Percentiles rank a stretch among this genome's conserved stretches.
Conservation (phyloP, 1,140 invertebrate genomes). For the Drosophila funebris region DNA sequence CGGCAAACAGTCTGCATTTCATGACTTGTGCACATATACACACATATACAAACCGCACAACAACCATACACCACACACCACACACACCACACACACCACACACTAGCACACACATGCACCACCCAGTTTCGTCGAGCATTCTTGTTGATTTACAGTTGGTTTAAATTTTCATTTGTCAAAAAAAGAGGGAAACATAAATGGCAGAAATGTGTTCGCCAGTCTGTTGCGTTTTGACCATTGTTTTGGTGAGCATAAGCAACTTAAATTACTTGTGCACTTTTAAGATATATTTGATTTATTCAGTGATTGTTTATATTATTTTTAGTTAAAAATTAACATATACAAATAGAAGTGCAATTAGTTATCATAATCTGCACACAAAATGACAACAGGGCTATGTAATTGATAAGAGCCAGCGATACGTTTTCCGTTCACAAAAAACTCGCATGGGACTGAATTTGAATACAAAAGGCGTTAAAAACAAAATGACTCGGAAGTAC, state of each 20-base stretch:
- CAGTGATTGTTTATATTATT: not conserved
- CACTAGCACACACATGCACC: not conserved
- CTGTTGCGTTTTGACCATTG: not conserved
- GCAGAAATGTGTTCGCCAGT: conserved; percentile 40
- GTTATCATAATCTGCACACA: no score
- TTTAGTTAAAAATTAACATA: no score
- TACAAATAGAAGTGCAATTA: no score
- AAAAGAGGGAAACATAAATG: not conserved
- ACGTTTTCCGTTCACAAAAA: not conserved
- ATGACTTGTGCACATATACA: conserved; percentile 33
- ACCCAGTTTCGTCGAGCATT: not conserved
- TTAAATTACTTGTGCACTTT: conserved; percentile 26
- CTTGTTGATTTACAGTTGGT: conserved; percentile 48
- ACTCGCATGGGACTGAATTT: not conserved
- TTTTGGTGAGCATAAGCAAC: not conserved
- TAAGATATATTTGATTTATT: not conserved
- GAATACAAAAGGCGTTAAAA: not conserved
- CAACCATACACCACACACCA: not conserved
- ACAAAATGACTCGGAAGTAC: not conserved
- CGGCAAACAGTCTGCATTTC: conserved; percentile 35
- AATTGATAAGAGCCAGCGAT: no score
- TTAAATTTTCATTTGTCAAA: conserved; percentile 57
- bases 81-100: conserved; percentile 5
- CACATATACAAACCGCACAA: not conserved
- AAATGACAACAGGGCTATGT: no score